Conservation (phyloP, 2,113 vertebrate genomes). For the Cyphomyrus discorhynchus region DNA sequence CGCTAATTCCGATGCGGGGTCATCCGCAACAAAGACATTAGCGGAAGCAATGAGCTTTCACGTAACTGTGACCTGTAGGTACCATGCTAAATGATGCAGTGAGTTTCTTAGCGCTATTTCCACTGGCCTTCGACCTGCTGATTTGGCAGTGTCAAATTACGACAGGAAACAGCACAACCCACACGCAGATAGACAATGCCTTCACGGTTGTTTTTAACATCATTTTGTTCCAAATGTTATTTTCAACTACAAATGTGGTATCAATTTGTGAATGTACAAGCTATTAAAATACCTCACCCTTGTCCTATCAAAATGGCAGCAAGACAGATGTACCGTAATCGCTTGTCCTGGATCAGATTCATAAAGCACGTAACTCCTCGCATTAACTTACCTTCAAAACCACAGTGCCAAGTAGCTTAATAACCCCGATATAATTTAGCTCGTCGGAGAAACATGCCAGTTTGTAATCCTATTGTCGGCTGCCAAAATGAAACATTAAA, state of each 20-base stretch:
- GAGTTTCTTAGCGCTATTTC: neutral
- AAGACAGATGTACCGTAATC: neutral
- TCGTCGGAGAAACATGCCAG: neutral
- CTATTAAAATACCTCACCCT: neutral
- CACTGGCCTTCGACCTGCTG: neutral
- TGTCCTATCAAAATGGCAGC: neutral
- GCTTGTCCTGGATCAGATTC: neutral
- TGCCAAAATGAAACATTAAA: neutral
- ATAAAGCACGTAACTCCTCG: neutral
- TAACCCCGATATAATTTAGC: slow-evolving; percentile 2
- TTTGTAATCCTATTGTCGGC: neutral
- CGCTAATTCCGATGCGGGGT: neutral
- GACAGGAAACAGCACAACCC: neutral
- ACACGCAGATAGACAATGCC: neutral
- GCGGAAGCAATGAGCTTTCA: neutral
- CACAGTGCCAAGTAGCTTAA: neutral
- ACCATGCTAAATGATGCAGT: neutral
- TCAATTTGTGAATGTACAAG: neutral
- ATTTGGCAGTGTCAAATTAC: neutral
- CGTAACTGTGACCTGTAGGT: neutral
- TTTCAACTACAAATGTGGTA: neutral
- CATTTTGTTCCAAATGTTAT: neutral
- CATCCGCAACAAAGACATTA: neutral
- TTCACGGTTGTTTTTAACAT: neutral
- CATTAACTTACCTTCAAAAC: neutral